These are phyloP conservation scores for Calcarius ornatus DNA, from an alignment of 2,113 vertebrate genomes.

Conservation along the genomic window DNA sequence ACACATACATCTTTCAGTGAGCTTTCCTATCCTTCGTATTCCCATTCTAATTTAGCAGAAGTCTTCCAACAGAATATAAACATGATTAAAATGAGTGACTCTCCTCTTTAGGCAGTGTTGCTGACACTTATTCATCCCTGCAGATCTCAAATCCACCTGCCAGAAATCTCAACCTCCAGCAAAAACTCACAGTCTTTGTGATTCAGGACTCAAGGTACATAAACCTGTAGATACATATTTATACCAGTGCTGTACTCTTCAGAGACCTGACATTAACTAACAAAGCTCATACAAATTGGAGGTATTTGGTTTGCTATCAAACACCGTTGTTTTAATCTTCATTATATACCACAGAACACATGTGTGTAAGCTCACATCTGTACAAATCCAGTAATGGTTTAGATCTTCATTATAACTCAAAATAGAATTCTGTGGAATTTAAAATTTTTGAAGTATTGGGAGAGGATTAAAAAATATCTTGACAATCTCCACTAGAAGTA, in stretches of 20 bases:
- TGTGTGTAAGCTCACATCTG: neutral
- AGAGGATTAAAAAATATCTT: neutral
- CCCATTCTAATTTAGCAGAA: neutral
- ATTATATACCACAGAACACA: neutral
- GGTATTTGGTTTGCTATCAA: neutral
- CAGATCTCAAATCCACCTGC: neutral
- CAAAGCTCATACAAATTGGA: neutral
- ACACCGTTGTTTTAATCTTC: neutral
- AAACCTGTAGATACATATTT: neutral
- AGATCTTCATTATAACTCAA: neutral
- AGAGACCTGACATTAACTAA: neutral
- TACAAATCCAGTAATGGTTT: neutral
- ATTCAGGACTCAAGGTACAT: neutral
- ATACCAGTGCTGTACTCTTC: neutral
- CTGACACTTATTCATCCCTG: neutral
- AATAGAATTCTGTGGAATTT: neutral
- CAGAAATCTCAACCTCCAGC: neutral
- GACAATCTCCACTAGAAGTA: neutral
- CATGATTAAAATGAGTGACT: neutral
- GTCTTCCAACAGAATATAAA: neutral
- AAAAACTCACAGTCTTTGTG: neutral
- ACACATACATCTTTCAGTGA: neutral
- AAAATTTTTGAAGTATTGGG: neutral
- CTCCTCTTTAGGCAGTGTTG: neutral
- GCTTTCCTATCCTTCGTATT: neutral